Evolutionary conservation across 2,113 vertebrate genomes (phyloP).

Genomic region (Phalacrocorax brasilianus): DNA sequence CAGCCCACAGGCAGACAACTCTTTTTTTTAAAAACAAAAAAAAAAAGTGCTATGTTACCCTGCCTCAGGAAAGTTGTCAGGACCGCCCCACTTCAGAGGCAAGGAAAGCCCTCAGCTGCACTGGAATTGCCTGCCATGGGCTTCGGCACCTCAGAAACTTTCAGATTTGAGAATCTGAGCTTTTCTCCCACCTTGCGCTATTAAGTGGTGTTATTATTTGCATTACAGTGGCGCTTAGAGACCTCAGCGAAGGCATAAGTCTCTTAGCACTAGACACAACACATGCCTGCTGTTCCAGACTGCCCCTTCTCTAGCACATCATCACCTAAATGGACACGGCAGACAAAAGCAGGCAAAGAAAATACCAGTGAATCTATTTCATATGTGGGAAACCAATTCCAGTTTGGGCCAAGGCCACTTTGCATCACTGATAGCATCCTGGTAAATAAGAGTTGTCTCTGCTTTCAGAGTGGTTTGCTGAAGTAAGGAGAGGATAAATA

Average conservation of each 20-base stretch:
- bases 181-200: not conserved
- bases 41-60: no score
- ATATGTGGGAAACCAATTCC: not conserved
- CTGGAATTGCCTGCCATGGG: not conserved
- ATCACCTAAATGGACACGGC: not conserved
- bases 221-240: not conserved
- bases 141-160: not conserved
- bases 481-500: not conserved
- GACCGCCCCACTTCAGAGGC: not conserved
- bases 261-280: not conserved
- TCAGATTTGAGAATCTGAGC: not conserved
- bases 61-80: not conserved
- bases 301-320: not conserved
- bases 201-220: not conserved
- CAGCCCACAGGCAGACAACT: not conserved
- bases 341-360: not conserved
- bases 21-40: not conserved
- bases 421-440: not conserved
- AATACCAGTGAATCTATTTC: not conserved
- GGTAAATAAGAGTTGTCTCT: not conserved
- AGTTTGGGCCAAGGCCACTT: not conserved
- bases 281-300: fast-evolving
- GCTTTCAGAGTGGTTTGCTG: not conserved
- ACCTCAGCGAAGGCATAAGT: not conserved
- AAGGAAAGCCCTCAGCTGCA: not conserved